Base-by-base conservation (phyloP, 1,140 invertebrate species). In the Steinernema khuongi region DNA sequence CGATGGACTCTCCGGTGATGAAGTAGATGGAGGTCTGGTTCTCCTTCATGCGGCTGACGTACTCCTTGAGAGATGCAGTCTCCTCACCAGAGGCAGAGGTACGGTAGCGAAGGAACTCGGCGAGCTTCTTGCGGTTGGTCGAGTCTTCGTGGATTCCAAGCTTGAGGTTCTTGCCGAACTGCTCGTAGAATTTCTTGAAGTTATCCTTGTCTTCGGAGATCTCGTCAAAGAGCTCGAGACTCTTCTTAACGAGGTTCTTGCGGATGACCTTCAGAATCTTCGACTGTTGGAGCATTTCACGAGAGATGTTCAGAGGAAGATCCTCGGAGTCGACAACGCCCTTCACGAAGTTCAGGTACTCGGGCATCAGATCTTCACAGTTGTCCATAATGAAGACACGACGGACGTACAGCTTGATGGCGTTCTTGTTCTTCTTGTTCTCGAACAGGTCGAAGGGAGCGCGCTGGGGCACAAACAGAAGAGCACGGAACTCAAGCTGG, bases 171-270 rank as follows among this genome's bases (percentile, higher is more conserved):
- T 97, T 98, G 85, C 91, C 91, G 88, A 98, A 99, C 85, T 98
- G 94, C 86, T 96, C 94, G 83, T 97, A 98, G 89, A 94, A 98
- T 85, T 97, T 98, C 88, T 97, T 97, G 89, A 93, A 98, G 85
- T 93, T 93, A 72, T 97, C 94, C 85, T 96, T 96, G 85, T 98
- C 94, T 85, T 98, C 95, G 17, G 92, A 88, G 17, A 98, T 87
- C 86, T 98, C 94, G 71, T 97, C 94, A 80, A 99, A 95, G 1
- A 98, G 88, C 86, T 99, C 95, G 77, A 98, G 85, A 83, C 94
- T 96, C 88, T 99, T 99, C 90, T 98, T 98, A 18, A 99, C 94
- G 67, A 99, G 89, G 84, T 99, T 97, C 88, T 99, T 99, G 41
- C 95, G 90, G 83, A 99, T 99, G 0, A 91, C 95, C 87, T 99